Evolutionary conservation across 2,113 vertebrate genomes (phyloP).

Genomic region (Fukomys damarensis): DNA sequence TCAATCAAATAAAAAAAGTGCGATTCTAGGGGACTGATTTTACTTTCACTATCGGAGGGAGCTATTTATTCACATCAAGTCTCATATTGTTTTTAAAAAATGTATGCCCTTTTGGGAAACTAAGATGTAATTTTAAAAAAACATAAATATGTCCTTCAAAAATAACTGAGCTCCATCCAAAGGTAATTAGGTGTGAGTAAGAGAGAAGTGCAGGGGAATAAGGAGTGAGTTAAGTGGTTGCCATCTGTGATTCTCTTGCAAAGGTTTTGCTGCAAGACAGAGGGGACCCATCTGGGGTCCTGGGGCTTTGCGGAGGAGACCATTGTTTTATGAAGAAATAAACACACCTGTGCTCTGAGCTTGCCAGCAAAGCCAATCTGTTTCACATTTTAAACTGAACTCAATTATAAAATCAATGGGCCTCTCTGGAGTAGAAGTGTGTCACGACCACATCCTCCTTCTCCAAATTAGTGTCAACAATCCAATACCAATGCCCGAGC

Average conservation of each 20-base stretch:
- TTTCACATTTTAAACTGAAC: constrained; percentile 73
- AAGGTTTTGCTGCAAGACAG: constrained; percentile 15
- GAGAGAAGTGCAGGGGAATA: not conserved
- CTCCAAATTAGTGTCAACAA: constrained; percentile 53
- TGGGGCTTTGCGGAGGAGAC: not conserved
- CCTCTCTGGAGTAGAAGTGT: constrained; percentile 41
- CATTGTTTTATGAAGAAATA: constrained; percentile 73
- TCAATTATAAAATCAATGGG: constrained; percentile 68
- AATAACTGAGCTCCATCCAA: constrained; percentile 24
- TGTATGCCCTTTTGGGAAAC: not conserved
- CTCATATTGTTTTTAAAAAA: not conserved
- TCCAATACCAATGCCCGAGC: not conserved
- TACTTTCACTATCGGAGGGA: not conserved
- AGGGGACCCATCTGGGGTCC: constrained; percentile 61
- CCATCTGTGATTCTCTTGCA: constrained; percentile 40
- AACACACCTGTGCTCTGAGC: constrained; percentile 70
- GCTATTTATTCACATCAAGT: not conserved
- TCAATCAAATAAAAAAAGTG: not conserved
- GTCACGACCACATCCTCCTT: not conserved
- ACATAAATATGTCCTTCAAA: constrained; percentile 33
- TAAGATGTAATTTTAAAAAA: not conserved
- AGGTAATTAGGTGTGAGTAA: not conserved
- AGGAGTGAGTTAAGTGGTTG: constrained; percentile 21
- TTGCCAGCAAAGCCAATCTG: constrained; percentile 74
- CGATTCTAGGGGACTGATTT: not conserved